These are phyloP conservation scores for Tillus elongatus DNA, from an alignment of 2,888 invertebrate genomes.

Conservation along the genomic window DNA sequence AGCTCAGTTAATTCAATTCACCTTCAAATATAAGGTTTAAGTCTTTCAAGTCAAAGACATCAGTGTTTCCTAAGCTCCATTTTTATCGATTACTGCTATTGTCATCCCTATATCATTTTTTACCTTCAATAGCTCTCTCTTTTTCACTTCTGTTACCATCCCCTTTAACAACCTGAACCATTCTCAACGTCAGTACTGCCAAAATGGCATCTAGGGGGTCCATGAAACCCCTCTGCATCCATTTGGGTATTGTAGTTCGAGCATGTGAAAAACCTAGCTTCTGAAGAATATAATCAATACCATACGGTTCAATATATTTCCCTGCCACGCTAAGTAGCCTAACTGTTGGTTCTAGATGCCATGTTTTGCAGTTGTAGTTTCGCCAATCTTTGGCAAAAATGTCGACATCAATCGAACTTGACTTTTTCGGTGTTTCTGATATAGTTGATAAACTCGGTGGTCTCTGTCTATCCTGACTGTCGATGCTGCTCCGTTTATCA, in stretches of 20 bases:
- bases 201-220: conserved; percentile 93
- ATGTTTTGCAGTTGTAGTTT: conserved; percentile 85
- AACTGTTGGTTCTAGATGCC: conserved; percentile 94
- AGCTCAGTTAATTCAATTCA: too few species aligned
- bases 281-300: conserved; percentile 95
- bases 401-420: conserved; percentile 45
- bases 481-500: conserved; percentile 27
- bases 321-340: conserved; percentile 55
- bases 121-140: too few species aligned
- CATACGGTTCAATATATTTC: conserved; percentile 95
- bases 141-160: conserved; percentile 32
- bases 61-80: too few species aligned
- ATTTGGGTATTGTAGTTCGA: conserved; percentile 96
- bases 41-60: too few species aligned
- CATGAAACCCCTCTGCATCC: conserved; percentile 97
- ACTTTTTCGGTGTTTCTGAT: conserved; percentile 26
- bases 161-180: conserved; percentile 47
- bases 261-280: conserved; percentile 97
- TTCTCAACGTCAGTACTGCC: conserved; percentile 65
- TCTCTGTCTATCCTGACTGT: conserved; percentile 20
- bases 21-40: too few species aligned
- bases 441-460: conserved; percentile 23
- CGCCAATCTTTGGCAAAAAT: conserved; percentile 77
- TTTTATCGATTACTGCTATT: too few species aligned
- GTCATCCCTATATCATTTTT: too few species aligned